Evolutionary conservation across 1,140 invertebrate genomes (phyloP), one percentile per base, ranked within the genome.

Genomic region (Drosophila ananassae): DNA sequence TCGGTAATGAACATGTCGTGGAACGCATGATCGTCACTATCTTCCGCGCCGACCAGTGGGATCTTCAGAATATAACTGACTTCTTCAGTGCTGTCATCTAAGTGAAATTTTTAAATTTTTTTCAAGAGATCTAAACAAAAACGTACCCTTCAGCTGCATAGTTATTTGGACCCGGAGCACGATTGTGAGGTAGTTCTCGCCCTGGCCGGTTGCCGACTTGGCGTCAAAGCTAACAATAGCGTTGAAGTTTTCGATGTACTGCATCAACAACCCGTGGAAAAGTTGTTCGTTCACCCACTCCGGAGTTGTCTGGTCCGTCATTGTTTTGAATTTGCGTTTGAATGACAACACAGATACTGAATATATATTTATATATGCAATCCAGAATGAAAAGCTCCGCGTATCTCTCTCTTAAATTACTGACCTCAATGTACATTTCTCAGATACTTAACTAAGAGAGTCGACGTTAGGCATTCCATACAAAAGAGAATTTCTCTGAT

Each of bases 261-360:
- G 58, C 34, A 90, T 84, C 3, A 94, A 60, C 44, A 92, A 57
- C 55, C 89, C 91, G 58, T 92, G 71, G 3, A 92, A 73, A 17
- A 93, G 92, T 47, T 92, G 73, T 41, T 76, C 51, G 69, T 92
- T 92, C 39, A 94, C 63, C 93, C 93, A 93, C 22, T 78, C 24
- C 52, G 91, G 91, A 10, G 52, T 44, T 7, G 39, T 47, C 24
- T 17, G 21, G 0, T 55, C 24, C 22, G 69, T 30, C 79, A 82
- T 82, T 39, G 32, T 24, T 50, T 63, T 17, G 28, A 12, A 32
- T 9, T n/a, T 59, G 22, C 21, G n/a, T 21, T 54, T 13, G 17
- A 25, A 12, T 17, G 66, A 30, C 17, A 46, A 24, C 37, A 12
- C 12, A 47, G 12, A 21, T 34, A 72, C 48, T 72, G 67, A 2